Evolutionary conservation across 2,113 vertebrate genomes (phyloP).

Genomic region (Rattus rattus): DNA sequence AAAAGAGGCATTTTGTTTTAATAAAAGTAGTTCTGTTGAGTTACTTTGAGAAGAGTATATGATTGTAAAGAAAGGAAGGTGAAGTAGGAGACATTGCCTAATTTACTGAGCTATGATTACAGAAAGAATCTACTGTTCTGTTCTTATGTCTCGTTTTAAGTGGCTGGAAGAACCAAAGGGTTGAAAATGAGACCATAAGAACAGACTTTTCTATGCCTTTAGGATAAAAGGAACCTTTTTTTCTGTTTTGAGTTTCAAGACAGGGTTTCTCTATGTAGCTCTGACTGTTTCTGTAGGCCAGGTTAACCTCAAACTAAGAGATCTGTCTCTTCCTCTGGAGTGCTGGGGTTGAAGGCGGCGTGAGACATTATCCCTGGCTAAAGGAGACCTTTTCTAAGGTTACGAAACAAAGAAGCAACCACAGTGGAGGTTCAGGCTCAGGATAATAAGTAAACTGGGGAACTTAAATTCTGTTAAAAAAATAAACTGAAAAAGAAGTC

Average conservation of each 20-base stretch:
- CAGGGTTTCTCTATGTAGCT: not conserved
- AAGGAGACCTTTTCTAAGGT: slow-evolving; percentile 25
- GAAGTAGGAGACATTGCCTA: slow-evolving; percentile 34
- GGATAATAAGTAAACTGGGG: not conserved
- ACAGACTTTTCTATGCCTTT: not conserved
- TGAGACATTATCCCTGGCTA: not conserved
- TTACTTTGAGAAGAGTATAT: slow-evolving; percentile 48
- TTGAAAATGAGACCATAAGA: slow-evolving; percentile 6
- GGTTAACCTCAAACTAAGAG: not conserved
- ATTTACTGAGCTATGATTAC: slow-evolving; percentile 34
- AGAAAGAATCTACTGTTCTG: not conserved
- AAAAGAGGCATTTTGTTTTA: slow-evolving; percentile 33
- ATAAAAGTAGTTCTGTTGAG: slow-evolving; percentile 51
- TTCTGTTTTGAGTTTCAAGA: not conserved
- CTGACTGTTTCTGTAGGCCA: not conserved
- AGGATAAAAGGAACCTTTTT: slow-evolving; percentile 29
- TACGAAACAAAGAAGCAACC: not conserved
- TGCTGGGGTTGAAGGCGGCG: too few species aligned
- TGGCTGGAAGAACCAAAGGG: not conserved
- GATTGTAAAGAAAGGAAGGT: slow-evolving; percentile 35
- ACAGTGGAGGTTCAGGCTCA: not conserved
- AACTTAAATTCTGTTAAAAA: not conserved
- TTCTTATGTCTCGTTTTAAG: slow-evolving; percentile 22
- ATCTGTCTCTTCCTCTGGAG: not conserved
- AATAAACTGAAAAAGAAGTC: not conserved